A percentile compares a stretch with the other conserved stretches of the same genome.
Evolutionary conservation across 30 jellyfish, hydroid and myxozoan species (phyloP).

Genomic region (Mastigias papua): DNA sequence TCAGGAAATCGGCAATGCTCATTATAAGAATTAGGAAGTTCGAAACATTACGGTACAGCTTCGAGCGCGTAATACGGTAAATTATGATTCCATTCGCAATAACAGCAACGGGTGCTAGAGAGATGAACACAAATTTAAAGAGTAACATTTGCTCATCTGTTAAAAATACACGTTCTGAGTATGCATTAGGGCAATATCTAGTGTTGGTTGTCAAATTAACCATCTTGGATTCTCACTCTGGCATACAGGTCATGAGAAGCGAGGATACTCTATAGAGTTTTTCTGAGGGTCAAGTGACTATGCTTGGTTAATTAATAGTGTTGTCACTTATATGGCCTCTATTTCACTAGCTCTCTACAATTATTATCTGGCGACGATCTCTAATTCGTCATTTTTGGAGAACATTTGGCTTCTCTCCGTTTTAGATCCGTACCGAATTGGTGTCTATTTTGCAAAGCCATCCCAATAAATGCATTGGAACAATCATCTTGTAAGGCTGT

Average conservation of each 20-base stretch:
- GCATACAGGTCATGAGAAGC: too few relatives aligned
- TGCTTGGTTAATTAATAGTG: too few relatives aligned
- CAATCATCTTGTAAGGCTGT: too few relatives aligned
- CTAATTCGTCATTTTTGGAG: too few relatives aligned
- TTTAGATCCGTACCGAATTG: too few relatives aligned
- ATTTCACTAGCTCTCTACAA: too few relatives aligned
- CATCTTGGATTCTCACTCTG: not conserved
- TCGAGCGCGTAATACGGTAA: constrained; percentile 37
- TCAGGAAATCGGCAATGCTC: constrained; percentile 38
- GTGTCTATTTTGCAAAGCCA: too few relatives aligned
- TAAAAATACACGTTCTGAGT: constrained; percentile 25
- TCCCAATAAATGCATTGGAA: too few relatives aligned
- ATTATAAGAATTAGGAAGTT: constrained; percentile 24
- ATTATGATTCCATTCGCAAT: constrained; percentile 35
- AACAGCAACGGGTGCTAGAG: constrained; percentile 23
- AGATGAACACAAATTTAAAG: constrained; percentile 5
- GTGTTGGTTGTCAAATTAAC: not conserved
- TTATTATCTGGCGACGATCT: too few relatives aligned
- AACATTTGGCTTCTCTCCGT: too few relatives aligned
- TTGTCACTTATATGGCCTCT: too few relatives aligned
- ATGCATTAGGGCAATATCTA: constrained; percentile 44
- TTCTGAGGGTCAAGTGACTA: too few relatives aligned
- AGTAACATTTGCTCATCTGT: not conserved
- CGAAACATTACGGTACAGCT: constrained; percentile 35
- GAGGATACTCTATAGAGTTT: not conserved